These are phyloP conservation scores for Papilio gigon DNA, from an alignment of 2,888 invertebrate species.

Conservation along the genomic window DNA sequence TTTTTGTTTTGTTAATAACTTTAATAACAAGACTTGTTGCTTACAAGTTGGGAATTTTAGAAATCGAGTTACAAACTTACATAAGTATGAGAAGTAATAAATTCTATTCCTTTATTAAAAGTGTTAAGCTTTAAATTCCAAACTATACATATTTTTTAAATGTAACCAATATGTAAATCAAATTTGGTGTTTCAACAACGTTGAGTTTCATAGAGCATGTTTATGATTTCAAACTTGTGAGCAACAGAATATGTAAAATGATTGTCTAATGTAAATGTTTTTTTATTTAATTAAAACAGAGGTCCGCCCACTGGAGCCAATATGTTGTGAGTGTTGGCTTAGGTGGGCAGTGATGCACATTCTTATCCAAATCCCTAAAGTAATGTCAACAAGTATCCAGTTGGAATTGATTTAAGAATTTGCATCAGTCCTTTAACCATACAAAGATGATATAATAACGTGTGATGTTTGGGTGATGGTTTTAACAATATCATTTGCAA, in stretches of 20 bases:
- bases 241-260: constrained; percentile 21
- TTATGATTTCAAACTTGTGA: constrained; percentile 26
- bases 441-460: constrained; percentile 53
- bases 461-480: constrained; percentile 75
- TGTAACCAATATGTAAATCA: too few relatives aligned
- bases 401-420: constrained; percentile 47
- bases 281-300: constrained; percentile 18
- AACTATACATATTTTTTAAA: not conserved
- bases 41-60: constrained; percentile 16
- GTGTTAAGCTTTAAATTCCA: too few relatives aligned
- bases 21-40: constrained; percentile 23
- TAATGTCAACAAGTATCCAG: not conserved
- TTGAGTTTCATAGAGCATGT: too few relatives aligned
- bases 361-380: constrained; percentile 38
- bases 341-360: constrained; percentile 44
- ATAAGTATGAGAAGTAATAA: not conserved
- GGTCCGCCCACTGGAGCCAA: constrained; percentile 44
- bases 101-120: too few relatives aligned
- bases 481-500: constrained; percentile 72
- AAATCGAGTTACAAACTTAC: not conserved
- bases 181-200: too few relatives aligned
- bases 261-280: constrained; percentile 37
- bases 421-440: constrained; percentile 45
- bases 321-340: constrained; percentile 38
- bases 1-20: constrained; percentile 16